These are phyloP conservation scores for Scaptomyza pallida DNA, from an alignment of 1,140 invertebrate genomes.

Conservation along the genomic window DNA sequence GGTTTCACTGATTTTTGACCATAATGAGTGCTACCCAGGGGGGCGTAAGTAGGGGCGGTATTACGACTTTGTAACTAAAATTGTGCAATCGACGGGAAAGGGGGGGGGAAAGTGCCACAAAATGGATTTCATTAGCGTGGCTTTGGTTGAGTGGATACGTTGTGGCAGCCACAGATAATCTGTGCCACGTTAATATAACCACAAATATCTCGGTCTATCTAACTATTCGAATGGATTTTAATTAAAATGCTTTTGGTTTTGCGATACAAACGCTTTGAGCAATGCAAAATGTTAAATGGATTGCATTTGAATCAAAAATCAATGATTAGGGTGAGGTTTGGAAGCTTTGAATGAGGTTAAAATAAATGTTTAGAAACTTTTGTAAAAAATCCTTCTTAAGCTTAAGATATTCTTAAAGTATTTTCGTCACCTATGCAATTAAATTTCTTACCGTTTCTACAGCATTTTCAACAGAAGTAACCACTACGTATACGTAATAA, in stretches of 20 bases:
- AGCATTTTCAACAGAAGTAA: no score
- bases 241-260: slow-evolving; percentile 23
- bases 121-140: slow-evolving; percentile 35
- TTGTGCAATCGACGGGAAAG: slow-evolving; percentile 62
- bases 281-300: background rate
- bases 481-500: background rate
- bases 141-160: background rate
- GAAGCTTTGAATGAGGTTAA: no score
- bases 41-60: background rate
- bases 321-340: no score
- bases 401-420: background rate
- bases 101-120: slow-evolving; percentile 38
- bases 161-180: background rate
- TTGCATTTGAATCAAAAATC: background rate
- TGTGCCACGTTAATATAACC: slow-evolving; percentile 8
- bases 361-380: no score
- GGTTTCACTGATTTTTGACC: slow-evolving; percentile 69
- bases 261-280: background rate
- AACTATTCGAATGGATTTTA: slow-evolving; percentile 21
- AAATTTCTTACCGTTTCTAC: background rate
- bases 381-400: no score
- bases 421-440: background rate
- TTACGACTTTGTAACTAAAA: slow-evolving; percentile 22
- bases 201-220: no score
- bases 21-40: slow-evolving; percentile 41